Evolutionary conservation across 2,113 vertebrate genomes (phyloP).

Genomic region (Tenebrosternarchus preto): DNA sequence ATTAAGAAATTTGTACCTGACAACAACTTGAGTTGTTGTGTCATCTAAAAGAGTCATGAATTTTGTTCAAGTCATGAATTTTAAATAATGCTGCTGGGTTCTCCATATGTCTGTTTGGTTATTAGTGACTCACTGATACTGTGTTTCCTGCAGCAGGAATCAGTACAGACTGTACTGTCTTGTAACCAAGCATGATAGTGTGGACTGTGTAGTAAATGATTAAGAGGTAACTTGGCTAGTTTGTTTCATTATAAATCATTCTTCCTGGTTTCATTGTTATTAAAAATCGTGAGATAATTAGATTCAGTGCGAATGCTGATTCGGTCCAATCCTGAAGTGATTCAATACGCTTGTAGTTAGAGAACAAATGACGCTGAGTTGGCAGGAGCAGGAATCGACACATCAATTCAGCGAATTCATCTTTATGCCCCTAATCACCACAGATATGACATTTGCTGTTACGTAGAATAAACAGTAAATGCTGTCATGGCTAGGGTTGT

Average conservation of each 20-base stretch:
- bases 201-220: no score
- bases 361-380: slow-evolving; percentile 25
- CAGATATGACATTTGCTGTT: slow-evolving; percentile 28
- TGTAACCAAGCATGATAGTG: background rate
- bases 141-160: background rate
- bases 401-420: background rate
- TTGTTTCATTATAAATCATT: background rate
- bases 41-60: no score
- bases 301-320: slow-evolving; percentile 27
- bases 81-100: no score
- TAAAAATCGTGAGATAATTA: slow-evolving; percentile 28
- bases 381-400: slow-evolving; percentile 10
- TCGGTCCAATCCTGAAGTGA: slow-evolving; percentile 16
- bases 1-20: no score
- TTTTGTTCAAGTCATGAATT: no score
- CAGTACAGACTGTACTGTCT: background rate
- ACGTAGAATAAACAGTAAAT: slow-evolving; percentile 32
- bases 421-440: slow-evolving; percentile 24
- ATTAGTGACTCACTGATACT: background rate
- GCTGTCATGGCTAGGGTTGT: slow-evolving; percentile 21
- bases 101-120: background rate
- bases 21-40: no score
- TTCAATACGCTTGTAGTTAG: slow-evolving; percentile 12
- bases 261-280: slow-evolving; percentile 27
- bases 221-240: background rate